These are phyloP conservation scores for Bombus balteatus DNA, from an alignment of 1,140 invertebrate species.

Conservation along the genomic window DNA sequence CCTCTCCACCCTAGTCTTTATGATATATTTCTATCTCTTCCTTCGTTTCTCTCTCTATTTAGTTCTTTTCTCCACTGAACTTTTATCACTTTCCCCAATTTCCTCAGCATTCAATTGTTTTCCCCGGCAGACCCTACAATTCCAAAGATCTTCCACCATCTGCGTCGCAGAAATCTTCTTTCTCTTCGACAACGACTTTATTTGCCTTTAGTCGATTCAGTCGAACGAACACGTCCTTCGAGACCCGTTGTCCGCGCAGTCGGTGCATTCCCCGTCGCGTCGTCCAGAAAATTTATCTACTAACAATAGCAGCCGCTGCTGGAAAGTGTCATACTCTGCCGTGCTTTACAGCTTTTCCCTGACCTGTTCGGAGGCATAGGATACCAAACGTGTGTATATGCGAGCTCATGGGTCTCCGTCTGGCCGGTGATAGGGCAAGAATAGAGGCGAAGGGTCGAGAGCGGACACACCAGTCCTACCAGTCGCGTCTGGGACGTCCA, in stretches of 20 bases:
- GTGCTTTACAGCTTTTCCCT: slow-evolving; percentile 58
- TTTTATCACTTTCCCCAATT: no score
- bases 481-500: slow-evolving; percentile 68
- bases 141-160: not conserved
- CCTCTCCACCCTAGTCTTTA: no score
- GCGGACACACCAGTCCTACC: slow-evolving; percentile 52
- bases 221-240: not conserved
- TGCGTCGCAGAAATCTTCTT: no score
- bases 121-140: fast-evolving
- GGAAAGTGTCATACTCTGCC: slow-evolving; percentile 1
- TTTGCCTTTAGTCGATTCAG: not conserved
- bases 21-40: no score
- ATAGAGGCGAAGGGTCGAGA: slow-evolving; percentile 45
- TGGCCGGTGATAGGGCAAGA: slow-evolving; percentile 32
- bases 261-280: not conserved
- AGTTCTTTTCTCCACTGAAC: no score
- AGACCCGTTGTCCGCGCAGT: not conserved
- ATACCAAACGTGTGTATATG: not conserved
- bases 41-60: no score
- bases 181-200: not conserved
- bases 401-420: not conserved
- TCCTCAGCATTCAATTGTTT: not conserved
- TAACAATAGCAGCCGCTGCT: not conserved
- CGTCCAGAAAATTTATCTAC: not conserved
- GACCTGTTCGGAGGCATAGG: slow-evolving; percentile 45